Percentiles rank a stretch among this genome's conserved stretches.
phyloP scores from a whole-genome alignment of 2,797 vertebrate species.

The Falco columbarius region DNA sequence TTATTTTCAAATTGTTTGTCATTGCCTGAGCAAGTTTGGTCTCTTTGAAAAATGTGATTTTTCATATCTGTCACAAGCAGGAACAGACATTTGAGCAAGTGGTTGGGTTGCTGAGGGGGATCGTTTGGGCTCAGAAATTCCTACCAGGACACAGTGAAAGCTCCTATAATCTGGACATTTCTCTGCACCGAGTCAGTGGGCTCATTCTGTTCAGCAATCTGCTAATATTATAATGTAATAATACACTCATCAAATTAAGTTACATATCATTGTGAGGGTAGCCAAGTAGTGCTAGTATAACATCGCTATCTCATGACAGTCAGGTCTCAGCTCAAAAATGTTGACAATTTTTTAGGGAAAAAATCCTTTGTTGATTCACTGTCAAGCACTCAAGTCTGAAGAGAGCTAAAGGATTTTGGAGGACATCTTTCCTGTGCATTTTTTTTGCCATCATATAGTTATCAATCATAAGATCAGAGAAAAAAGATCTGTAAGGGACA shows the following conservation, averaged over 20 bases:
- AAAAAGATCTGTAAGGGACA: background rate
- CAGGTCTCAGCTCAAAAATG: background rate
- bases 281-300: background rate
- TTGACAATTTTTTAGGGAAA: background rate
- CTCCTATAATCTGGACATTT: background rate
- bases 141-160: background rate
- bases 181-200: background rate
- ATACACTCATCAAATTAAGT: background rate
- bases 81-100: background rate
- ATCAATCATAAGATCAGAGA: background rate
- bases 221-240: background rate
- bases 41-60: background rate
- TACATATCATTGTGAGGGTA: background rate
- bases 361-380: background rate
- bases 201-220: background rate
- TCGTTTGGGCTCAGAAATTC: background rate
- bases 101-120: background rate
- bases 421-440: background rate
- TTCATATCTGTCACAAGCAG: background rate
- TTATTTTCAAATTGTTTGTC: conserved; percentile 54
- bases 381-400: background rate
- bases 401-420: background rate
- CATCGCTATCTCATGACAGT: rapidly evolving
- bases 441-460: background rate
- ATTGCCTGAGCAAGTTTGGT: background rate